Evolutionary conservation across 1,140 invertebrate species (phyloP).

Genomic region (Euglossa dilemma): DNA sequence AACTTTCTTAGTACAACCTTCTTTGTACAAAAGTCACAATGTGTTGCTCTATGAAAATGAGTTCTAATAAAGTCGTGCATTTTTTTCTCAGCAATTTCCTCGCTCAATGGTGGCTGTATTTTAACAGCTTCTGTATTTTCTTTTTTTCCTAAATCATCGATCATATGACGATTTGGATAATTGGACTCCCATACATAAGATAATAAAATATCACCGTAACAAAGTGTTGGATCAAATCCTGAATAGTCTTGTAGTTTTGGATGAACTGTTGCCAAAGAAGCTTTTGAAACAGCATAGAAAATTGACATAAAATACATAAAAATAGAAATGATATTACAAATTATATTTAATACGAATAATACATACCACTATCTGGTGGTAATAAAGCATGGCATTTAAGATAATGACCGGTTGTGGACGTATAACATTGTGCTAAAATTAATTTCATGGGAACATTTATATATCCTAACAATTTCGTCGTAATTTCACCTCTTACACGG

Average conservation of each 20-base stretch:
- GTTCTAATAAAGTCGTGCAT: conserved; percentile 91
- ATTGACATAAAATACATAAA: neutral
- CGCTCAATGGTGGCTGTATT: conserved; percentile 65
- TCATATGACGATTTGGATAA: conserved; percentile 48
- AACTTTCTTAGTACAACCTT: conserved; percentile 85
- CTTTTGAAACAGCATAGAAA: conserved; percentile 75
- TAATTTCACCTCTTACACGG: conserved; percentile 83
- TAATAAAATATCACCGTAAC: conserved; percentile 94
- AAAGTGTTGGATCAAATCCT: conserved; percentile 94
- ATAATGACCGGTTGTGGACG: conserved; percentile 90
- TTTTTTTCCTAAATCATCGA: conserved; percentile 71
- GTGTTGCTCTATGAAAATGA: conserved; percentile 93
- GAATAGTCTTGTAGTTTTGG: conserved; percentile 83
- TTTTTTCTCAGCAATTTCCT: conserved; percentile 76
- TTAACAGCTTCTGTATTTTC: conserved; percentile 71
- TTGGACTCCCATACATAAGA: conserved; percentile 88
- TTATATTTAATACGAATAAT: conserved; percentile 11
- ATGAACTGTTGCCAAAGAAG: conserved; percentile 85
- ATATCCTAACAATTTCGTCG: conserved; percentile 88
- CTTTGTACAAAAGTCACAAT: conserved; percentile 95
- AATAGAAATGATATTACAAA: neutral
- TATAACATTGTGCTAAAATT: conserved; percentile 90
- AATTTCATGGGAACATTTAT: conserved; percentile 90
- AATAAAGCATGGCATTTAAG: conserved; percentile 89
- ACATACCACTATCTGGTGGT: conserved; percentile 86